A percentile compares a stretch with the other conserved stretches of the same genome.
Evolutionary conservation across 2,113 vertebrate species (phyloP).

Genomic region (Chaetodon auriga): DNA sequence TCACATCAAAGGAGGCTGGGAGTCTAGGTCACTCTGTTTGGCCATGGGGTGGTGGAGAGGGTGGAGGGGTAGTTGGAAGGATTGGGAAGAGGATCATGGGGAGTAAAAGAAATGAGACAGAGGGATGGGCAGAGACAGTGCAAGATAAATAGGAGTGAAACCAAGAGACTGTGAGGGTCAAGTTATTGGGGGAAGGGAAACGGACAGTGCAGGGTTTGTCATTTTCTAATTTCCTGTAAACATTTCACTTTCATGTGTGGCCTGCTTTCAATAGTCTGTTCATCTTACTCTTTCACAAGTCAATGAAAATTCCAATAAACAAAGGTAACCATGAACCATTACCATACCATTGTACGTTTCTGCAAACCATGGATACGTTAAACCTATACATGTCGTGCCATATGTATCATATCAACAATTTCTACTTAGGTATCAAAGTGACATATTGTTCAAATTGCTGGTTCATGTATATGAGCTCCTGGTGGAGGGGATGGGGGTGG

Average conservation of each 20-base stretch:
- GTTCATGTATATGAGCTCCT: too few species aligned
- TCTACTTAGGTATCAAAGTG: too few species aligned
- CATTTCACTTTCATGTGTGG: constrained; percentile 12
- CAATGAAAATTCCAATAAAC: background rate
- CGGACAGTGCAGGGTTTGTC: constrained; percentile 16
- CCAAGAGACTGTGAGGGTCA: constrained; percentile 30
- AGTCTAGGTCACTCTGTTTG: constrained; percentile 81
- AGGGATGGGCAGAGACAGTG: constrained; percentile 44
- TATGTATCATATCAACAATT: too few species aligned
- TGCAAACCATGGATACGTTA: too few species aligned
- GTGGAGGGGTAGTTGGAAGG: constrained; percentile 55
- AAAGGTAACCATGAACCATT: too few species aligned
- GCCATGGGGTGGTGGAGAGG: constrained; percentile 64
- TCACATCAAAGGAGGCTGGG: constrained; percentile 85
- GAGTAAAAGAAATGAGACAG: constrained; percentile 59
- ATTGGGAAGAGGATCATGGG: constrained; percentile 56
- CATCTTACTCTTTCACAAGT: background rate
- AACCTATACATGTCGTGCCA: too few species aligned
- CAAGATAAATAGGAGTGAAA: constrained; percentile 53
- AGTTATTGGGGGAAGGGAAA: constrained; percentile 22
- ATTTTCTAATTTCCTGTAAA: constrained; percentile 17
- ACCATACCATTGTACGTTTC: too few species aligned
- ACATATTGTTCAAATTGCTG: too few species aligned
- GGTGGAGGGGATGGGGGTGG: too few species aligned
- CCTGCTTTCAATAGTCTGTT: constrained; percentile 18